Percentiles rank a stretch among this genome's conserved stretches.
phyloP scores from a whole-genome alignment of 2,797 vertebrate species.

The Coreius guichenoti region DNA sequence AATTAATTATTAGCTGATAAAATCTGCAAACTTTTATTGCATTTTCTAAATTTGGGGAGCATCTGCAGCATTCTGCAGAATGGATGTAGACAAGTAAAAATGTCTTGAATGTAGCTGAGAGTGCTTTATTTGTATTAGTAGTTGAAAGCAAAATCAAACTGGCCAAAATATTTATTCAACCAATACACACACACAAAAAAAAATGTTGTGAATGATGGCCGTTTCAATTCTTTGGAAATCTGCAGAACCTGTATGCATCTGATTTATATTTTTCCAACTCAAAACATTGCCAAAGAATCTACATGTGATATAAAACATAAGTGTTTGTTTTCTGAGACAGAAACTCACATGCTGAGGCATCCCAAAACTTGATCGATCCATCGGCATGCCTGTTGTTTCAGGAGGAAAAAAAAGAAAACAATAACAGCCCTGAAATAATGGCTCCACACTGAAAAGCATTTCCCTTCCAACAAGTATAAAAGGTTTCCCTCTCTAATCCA shows the following conservation, averaged over 20 bases:
- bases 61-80: background rate
- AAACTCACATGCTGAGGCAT: conserved; percentile 95
- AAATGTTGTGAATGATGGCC: background rate
- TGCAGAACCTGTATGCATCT: background rate
- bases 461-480: background rate
- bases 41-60: background rate
- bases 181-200: too few species aligned
- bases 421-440: background rate
- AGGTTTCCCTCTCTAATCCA: background rate
- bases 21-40: background rate
- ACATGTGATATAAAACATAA: background rate
- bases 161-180: background rate
- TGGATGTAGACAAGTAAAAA: background rate
- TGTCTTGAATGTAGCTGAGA: background rate
- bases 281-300: background rate
- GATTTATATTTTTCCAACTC: background rate
- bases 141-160: background rate
- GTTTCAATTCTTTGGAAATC: background rate
- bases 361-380: conserved; percentile 98
- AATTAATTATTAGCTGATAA: background rate
- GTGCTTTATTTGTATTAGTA: too few species aligned
- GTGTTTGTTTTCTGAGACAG: background rate
- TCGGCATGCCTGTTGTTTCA: conserved; percentile 90
- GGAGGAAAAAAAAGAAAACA: conserved; percentile 38
- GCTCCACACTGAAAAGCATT: background rate